These are phyloP conservation scores for Lymantria monacha DNA, from an alignment of 2,888 invertebrate species.

Conservation along the genomic window DNA sequence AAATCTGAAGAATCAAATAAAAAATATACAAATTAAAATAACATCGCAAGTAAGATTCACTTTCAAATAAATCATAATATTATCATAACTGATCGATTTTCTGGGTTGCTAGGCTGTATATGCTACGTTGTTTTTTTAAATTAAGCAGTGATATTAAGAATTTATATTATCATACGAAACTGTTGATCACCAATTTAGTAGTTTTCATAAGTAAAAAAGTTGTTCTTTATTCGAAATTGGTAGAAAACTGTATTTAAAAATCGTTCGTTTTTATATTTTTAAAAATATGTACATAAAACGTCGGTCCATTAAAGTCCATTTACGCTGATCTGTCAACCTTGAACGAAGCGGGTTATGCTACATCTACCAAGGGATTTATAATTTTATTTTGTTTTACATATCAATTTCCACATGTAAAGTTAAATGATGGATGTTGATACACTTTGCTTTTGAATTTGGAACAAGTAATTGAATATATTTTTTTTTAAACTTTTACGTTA, in stretches of 20 bases:
- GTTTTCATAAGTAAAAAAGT: neutral
- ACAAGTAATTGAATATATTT: neutral
- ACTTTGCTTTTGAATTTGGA: slow-evolving; percentile 10
- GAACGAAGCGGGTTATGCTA: slow-evolving; percentile 21
- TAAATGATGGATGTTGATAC: slow-evolving; percentile 22
- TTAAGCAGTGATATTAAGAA: too few species aligned
- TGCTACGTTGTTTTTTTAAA: too few species aligned
- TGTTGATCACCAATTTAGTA: too few species aligned
- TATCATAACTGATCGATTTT: too few species aligned
- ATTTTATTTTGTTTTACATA: slow-evolving; percentile 31
- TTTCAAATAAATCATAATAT: too few species aligned
- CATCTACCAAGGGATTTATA: slow-evolving; percentile 33
- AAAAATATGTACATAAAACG: neutral
- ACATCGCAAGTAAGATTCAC: too few species aligned
- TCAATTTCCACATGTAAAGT: slow-evolving; percentile 17
- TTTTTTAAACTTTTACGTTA: neutral
- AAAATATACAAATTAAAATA: too few species aligned
- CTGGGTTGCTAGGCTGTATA: too few species aligned
- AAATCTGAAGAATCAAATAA: too few species aligned
- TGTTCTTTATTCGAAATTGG: neutral
- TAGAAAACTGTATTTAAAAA: neutral
- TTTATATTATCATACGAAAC: too few species aligned
- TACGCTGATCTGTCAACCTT: slow-evolving; percentile 32
- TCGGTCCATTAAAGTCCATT: slow-evolving; percentile 6
- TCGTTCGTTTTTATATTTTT: neutral